Percentiles rank a stretch among this genome's conserved stretches.
These are phyloP conservation scores for Mycetomoellerius zeteki DNA, from an alignment of 1,140 invertebrate genomes.

Conservation along the genomic window DNA sequence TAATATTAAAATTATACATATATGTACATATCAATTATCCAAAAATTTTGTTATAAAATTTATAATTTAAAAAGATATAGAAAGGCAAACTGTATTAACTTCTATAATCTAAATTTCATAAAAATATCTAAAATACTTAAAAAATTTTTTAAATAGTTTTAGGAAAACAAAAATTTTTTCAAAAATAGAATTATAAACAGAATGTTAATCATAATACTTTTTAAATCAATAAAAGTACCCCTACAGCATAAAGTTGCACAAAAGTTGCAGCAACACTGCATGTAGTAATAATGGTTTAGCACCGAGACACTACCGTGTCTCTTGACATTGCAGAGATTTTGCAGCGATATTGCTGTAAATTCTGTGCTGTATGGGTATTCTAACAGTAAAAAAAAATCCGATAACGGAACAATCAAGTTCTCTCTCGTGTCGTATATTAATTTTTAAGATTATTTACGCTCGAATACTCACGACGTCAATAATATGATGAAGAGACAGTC, in stretches of 20 bases:
- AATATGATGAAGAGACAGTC: constrained; percentile 93
- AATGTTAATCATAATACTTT: neutral
- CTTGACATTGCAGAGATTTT: no score
- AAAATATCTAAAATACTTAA: no score
- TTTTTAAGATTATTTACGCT: constrained; percentile 29
- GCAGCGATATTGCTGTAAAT: no score
- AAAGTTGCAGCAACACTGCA: no score
- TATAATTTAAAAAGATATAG: neutral
- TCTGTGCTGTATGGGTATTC: no score
- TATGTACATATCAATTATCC: neutral
- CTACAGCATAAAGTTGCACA: no score
- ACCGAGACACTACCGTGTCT: no score
- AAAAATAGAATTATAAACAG: neutral
- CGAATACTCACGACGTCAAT: constrained; percentile 91
- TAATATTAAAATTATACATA: no score
- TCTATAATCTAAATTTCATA: no score
- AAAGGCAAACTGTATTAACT: no score
- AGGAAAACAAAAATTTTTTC: neutral
- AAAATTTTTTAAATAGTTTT: neutral
- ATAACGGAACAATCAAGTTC: neutral
- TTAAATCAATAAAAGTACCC: neutral
- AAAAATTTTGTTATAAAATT: neutral
- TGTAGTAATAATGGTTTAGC: no score
- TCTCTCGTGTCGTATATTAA: neutral
- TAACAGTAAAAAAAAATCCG: neutral